A percentile compares a stretch with the other conserved stretches of the same genome.
Evolutionary conservation across 2,113 vertebrate genomes (phyloP).

Genomic region (Tragelaphus scriptus): DNA sequence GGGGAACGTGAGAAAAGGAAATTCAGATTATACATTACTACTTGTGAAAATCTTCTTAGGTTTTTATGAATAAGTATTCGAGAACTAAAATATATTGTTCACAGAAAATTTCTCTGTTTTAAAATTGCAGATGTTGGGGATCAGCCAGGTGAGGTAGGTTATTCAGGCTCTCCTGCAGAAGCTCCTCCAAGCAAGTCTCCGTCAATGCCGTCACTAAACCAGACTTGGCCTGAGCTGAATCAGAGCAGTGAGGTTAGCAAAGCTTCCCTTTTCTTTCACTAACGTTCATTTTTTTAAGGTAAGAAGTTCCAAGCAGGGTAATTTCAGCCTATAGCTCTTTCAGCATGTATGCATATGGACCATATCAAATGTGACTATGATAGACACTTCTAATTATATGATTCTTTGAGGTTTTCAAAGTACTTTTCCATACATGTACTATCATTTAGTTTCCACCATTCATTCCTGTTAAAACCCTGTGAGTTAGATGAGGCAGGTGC

Average conservation of each 20-base stretch:
- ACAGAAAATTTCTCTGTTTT: constrained; percentile 66
- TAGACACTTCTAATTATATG: background rate
- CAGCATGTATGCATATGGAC: background rate
- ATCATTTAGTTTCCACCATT: background rate
- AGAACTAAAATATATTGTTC: constrained; percentile 46
- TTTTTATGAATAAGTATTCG: constrained; percentile 12
- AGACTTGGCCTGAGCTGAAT: constrained; percentile 98
- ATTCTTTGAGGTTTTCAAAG: background rate
- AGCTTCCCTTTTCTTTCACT: constrained; percentile 54
- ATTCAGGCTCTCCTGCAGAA: constrained; percentile 93
- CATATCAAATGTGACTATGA: background rate
- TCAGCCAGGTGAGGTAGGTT: constrained; percentile 89
- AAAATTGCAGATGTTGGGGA: constrained; percentile 85
- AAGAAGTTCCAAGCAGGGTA: background rate
- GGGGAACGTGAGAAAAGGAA: background rate
- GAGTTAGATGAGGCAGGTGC: background rate
- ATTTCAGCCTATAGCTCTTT: background rate
- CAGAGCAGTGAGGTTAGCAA: constrained; percentile 96
- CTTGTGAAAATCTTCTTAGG: background rate
- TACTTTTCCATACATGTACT: background rate
- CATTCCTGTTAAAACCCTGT: background rate
- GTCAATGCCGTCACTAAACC: constrained; percentile 98
- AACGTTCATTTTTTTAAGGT: constrained; percentile 50
- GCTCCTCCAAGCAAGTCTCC: constrained; percentile 97
- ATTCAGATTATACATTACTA: background rate